A percentile compares a stretch with the other conserved stretches of the same genome.
Evolutionary conservation across 2,113 vertebrate genomes (phyloP).

Genomic region (Halcyon malimbica): DNA sequence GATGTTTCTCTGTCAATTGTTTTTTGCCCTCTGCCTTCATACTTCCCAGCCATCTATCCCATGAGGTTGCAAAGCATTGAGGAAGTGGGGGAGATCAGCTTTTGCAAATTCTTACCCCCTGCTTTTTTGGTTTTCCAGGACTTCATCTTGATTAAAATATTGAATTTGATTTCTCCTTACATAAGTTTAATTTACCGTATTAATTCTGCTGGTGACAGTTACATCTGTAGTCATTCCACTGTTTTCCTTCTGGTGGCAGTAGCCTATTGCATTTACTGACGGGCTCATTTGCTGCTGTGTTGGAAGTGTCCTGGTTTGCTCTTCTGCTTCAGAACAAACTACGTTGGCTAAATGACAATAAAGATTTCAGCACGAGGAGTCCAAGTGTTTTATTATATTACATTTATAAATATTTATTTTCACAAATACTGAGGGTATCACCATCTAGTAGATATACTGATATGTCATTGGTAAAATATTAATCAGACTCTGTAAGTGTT

Average conservation of each 20-base stretch:
- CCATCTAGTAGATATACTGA: not conserved
- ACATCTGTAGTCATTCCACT: not conserved
- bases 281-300: not conserved
- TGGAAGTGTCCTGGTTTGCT: not conserved
- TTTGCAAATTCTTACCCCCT: not conserved
- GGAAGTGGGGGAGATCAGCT: not conserved
- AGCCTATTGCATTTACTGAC: not conserved
- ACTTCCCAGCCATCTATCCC: not conserved
- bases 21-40: not conserved
- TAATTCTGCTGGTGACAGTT: not conserved
- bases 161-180: not conserved
- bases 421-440: not conserved
- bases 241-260: constrained; percentile 69
- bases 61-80: not conserved
- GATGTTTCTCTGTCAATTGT: not conserved
- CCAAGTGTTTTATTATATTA: constrained; percentile 21
- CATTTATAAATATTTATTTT: constrained; percentile 11
- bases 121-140: not conserved
- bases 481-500: not conserved
- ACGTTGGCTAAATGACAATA: not conserved
- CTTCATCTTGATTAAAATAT: not conserved
- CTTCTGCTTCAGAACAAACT: not conserved
- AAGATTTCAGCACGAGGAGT: not conserved
- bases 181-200: not conserved
- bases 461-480: not conserved